Evolutionary conservation across 2,888 invertebrate species (phyloP).

Genomic region (Sphaerophoria rueppellii): DNA sequence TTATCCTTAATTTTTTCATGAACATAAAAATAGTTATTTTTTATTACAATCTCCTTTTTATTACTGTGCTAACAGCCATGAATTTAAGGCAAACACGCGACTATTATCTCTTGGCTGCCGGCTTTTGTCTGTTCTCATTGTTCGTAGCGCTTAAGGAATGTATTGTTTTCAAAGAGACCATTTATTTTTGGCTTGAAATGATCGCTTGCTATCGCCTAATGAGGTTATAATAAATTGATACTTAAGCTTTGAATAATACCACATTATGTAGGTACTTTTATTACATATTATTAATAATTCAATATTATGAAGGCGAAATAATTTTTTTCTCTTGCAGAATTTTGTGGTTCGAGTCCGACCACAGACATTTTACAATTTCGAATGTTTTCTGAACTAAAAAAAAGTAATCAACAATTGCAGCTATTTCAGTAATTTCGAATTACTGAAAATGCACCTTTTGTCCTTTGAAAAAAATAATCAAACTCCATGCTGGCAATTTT

Average conservation of each 20-base stretch:
- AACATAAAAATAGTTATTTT: slow-evolving; percentile 15
- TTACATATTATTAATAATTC: background rate
- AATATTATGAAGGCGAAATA: too few relatives aligned
- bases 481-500: too few relatives aligned
- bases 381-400: too few relatives aligned
- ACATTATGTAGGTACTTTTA: slow-evolving; percentile 20
- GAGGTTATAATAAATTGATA: slow-evolving; percentile 47
- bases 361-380: too few relatives aligned
- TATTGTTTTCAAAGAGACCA: slow-evolving; percentile 14
- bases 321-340: too few relatives aligned
- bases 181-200: slow-evolving; percentile 15
- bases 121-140: background rate
- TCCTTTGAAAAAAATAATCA: too few relatives aligned
- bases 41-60: slow-evolving; percentile 30
- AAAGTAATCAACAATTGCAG: too few relatives aligned
- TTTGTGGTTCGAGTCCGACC: too few relatives aligned
- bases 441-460: too few relatives aligned
- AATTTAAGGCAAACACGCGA: slow-evolving; percentile 64
- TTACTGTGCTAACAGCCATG: slow-evolving; percentile 44
- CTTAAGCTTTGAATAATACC: slow-evolving; percentile 37
- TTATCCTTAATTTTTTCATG: slow-evolving; percentile 66
- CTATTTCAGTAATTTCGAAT: too few relatives aligned
- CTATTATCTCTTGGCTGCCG: slow-evolving; percentile 31
- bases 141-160: background rate
- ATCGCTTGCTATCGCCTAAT: background rate